Conservation (phyloP, 2,888 invertebrate genomes). For the Fabriciana adippe region DNA sequence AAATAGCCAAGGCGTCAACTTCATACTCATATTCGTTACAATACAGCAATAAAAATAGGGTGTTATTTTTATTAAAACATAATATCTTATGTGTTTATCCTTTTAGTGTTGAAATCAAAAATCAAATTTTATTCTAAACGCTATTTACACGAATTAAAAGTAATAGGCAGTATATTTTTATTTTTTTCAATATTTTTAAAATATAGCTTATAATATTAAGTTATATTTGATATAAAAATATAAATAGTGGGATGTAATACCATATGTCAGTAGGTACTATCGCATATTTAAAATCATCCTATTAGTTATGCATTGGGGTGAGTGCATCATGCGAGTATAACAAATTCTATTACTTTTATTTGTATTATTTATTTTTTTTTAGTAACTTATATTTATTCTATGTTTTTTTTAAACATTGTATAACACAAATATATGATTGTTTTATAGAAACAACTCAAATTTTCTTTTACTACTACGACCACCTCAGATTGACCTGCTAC, state of each 20-base stretch:
- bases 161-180: too few species aligned
- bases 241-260: slow-evolving; percentile 39
- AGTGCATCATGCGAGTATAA: not conserved
- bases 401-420: not conserved
- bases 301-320: slow-evolving; percentile 69
- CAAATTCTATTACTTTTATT: not conserved
- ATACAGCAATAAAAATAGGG: not conserved
- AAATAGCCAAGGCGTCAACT: slow-evolving; percentile 44
- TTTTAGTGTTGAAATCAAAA: too few species aligned
- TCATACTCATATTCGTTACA: not conserved
- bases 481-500: not conserved
- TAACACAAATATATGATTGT: too few species aligned
- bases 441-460: not conserved
- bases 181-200: too few species aligned
- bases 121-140: too few species aligned
- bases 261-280: slow-evolving; percentile 64
- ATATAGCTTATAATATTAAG: too few species aligned
- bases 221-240: too few species aligned
- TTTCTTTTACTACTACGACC: not conserved
- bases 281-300: slow-evolving; percentile 67
- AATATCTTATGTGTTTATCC: too few species aligned
- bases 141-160: too few species aligned
- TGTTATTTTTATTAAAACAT: too few species aligned
- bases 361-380: slow-evolving; percentile 9
- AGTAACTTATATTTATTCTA: not conserved